phyloP scores from a whole-genome alignment of 2,113 vertebrate genomes.

The Bos javanicus region DNA sequence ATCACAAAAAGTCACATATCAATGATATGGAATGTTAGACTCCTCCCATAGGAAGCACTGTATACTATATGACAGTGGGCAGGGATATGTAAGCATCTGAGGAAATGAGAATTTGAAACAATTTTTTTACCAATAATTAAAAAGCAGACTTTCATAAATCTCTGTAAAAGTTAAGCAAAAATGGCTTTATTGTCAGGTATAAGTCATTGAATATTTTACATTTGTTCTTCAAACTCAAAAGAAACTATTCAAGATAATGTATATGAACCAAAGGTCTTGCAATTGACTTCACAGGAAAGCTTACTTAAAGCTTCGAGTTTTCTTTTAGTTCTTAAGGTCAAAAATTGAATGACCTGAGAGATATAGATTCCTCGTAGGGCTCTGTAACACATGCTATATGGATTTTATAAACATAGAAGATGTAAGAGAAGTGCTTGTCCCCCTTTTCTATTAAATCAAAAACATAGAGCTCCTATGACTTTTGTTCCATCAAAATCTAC shows the following conservation, averaged over 20 bases:
- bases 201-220: neutral
- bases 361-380: neutral
- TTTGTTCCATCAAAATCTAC: constrained; percentile 23
- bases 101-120: neutral
- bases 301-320: neutral
- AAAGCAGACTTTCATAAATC: neutral
- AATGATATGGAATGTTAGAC: accelerated
- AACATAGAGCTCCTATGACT: neutral
- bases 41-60: accelerated
- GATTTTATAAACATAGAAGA: constrained; percentile 29
- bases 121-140: neutral
- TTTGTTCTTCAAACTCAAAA: neutral
- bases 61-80: neutral
- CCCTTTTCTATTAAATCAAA: constrained; percentile 1
- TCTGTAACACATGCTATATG: neutral
- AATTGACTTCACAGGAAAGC: neutral
- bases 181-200: neutral
- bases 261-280: neutral
- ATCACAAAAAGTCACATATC: neutral
- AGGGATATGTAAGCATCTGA: neutral
- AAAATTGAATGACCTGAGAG: neutral
- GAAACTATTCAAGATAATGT: neutral
- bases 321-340: neutral
- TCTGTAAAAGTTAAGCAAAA: neutral
- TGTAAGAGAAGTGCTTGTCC: neutral